Conservation (phyloP, 2,888 invertebrate genomes). For the Polydrusus cervinus region DNA sequence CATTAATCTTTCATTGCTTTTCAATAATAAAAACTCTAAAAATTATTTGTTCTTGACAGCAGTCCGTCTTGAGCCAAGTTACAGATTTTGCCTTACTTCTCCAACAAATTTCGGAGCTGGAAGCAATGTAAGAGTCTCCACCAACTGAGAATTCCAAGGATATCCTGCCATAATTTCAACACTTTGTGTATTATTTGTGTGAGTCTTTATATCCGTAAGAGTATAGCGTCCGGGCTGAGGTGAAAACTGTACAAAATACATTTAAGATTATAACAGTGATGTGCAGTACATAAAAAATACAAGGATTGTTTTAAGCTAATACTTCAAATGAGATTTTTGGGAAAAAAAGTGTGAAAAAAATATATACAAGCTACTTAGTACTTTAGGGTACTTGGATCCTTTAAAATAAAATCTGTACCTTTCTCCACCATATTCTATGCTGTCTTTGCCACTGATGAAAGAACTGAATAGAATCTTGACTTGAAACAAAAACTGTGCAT, state of each 20-base stretch:
- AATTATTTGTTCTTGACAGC: too few relatives aligned
- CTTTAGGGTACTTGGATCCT: too few relatives aligned
- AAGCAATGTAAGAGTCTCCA: slow-evolving; percentile 77
- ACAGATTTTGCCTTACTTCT: slow-evolving; percentile 3
- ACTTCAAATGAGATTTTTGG: too few relatives aligned
- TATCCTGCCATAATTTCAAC: slow-evolving; percentile 80
- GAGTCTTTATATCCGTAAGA: slow-evolving; percentile 75
- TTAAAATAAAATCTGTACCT: slow-evolving; percentile 62
- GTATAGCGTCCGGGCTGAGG: slow-evolving; percentile 82
- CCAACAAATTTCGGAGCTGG: slow-evolving; percentile 41
- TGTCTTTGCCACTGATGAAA: slow-evolving; percentile 85
- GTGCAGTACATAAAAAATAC: slow-evolving; percentile 6
- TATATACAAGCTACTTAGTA: too few relatives aligned
- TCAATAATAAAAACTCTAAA: too few relatives aligned
- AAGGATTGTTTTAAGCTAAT: too few relatives aligned
- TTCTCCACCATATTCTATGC: slow-evolving; percentile 90
- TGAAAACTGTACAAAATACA: slow-evolving; percentile 73
- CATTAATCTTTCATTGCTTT: too few relatives aligned
- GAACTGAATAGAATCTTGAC: slow-evolving; percentile 75
- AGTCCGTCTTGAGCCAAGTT: too few relatives aligned
- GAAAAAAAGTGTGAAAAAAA: too few relatives aligned
- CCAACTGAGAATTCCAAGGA: slow-evolving; percentile 75
- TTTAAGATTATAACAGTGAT: not conserved
- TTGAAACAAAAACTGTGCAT: slow-evolving; percentile 71
- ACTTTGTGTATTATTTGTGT: slow-evolving; percentile 68